These are phyloP conservation scores for Phrixothrix hirtus DNA, from an alignment of 2,888 invertebrate genomes.

Conservation along the genomic window DNA sequence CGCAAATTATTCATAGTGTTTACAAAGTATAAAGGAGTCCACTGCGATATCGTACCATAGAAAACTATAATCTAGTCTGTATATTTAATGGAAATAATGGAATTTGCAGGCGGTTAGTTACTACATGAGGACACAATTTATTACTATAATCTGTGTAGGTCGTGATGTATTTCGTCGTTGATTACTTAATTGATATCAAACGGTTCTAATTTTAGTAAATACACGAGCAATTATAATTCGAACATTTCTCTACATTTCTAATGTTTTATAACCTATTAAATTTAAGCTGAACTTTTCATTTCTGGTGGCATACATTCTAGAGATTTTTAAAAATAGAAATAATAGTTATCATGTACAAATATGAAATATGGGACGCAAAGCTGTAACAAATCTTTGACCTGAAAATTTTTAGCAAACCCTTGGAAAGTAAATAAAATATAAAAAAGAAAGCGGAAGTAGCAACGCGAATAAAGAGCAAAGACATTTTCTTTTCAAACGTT, in stretches of 20 bases:
- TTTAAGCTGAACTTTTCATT: too few species aligned
- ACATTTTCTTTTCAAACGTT: conserved; percentile 12
- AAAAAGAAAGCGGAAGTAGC: conserved; percentile 20
- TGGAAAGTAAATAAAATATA: conserved; percentile 10
- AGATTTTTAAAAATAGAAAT: too few species aligned
- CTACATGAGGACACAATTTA: conserved; percentile 8
- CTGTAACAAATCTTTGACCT: conserved; percentile 2
- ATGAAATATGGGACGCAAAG: too few species aligned
- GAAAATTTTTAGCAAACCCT: conserved; percentile 6
- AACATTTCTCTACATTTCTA: too few species aligned
- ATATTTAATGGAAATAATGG: conserved; percentile 21
- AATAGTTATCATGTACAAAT: too few species aligned
- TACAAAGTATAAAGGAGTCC: too few species aligned
- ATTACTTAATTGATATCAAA: conserved; percentile 24
- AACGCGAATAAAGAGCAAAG: conserved; percentile 9
- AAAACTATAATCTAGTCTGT: too few species aligned
- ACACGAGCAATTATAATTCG: conserved; percentile 18
- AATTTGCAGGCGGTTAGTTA: conserved; percentile 12
- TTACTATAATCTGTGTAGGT: conserved; percentile 6
- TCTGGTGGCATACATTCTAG: too few species aligned
- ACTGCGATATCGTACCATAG: too few species aligned
- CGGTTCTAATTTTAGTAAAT: conserved; percentile 17
- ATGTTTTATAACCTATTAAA: too few species aligned
- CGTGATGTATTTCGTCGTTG: conserved; percentile 22
- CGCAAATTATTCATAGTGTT: too few species aligned